Evolutionary conservation across 1,140 invertebrate genomes (phyloP), one percentile per base, ranked within the genome.

Genomic region (Macrosteles quadrilineatus): DNA sequence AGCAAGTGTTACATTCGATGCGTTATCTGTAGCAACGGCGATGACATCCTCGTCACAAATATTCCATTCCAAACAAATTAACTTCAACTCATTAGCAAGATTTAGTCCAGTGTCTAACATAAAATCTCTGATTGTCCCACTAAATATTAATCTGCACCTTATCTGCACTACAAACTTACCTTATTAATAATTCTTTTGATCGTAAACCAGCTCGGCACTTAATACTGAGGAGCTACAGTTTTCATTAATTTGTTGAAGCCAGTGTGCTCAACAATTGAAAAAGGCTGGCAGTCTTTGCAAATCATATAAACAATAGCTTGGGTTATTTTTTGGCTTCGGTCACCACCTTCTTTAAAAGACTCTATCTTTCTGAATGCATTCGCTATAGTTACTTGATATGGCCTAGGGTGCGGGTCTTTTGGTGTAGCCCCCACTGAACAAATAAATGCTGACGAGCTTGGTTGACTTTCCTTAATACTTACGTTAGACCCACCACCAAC

Each of bases 11-110:
- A 81, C 80, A 73, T 80, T 80, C n/a, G 77, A 74, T 23, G 75
- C 78, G 70, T 80, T 82, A 74, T 83, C 79, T 12, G 79, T 80
- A 19, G 79, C 78, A 23, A 82, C 75, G 67, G 75, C 77, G 12
- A 78, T 69, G 21, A 82, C 73, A 73, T 80, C 81, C 40, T 79
- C 73, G 64, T 71, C 76, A 62, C 74, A 67, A 40, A 82, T 75
- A 12, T 73, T 69, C 78, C 79, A 83, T 32, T 81, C 77, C 32
- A 67, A 55, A 77, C 78, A 75, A 40, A 64, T 67, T 63, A 72
- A 70, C 45, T 67, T 27, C 30, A 74, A 31, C 69, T 63, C 63
- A 14, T 73, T 68, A 40, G 70, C 63, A 30, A 78, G 50, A 71
- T 75, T 72, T 29, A 75, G 45, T 19, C 72, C 65, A 40, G 75